Conservation (phyloP, 2,888 invertebrate genomes). For the Phytoseiulus persimilis region DNA sequence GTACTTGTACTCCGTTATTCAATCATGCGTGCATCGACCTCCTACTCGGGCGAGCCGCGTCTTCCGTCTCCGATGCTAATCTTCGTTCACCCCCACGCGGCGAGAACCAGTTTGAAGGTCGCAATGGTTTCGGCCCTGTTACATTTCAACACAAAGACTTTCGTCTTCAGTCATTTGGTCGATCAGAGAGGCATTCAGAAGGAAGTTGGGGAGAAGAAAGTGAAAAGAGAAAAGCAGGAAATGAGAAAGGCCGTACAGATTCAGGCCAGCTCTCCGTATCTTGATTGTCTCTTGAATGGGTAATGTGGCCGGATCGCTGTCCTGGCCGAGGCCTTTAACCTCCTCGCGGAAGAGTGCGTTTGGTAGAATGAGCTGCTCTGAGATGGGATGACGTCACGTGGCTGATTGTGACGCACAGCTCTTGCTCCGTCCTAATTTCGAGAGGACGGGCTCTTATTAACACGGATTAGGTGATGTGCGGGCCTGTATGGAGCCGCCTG, state of each 20-base stretch:
- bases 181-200: not conserved
- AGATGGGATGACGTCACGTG: not conserved
- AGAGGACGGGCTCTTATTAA: not conserved
- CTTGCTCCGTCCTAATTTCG: not conserved
- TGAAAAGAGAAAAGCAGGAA: not conserved
- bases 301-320: not conserved
- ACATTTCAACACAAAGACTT: not conserved
- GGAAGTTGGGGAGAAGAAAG: not conserved
- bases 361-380: not conserved
- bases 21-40: too few relatives aligned
- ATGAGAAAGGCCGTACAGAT: not conserved
- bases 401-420: not conserved
- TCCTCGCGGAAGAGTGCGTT: not conserved
- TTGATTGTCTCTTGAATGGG: not conserved
- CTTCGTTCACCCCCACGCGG: not conserved
- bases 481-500: not conserved
- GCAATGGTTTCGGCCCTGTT: not conserved
- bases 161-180: not conserved
- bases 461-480: not conserved
- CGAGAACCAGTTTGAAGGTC: too few relatives aligned
- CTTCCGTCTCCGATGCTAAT: not conserved
- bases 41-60: too few relatives aligned
- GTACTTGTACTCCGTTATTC: not conserved
- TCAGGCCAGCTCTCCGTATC: not conserved
- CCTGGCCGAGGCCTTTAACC: not conserved